Base-by-base conservation (phyloP, 1,140 invertebrate genomes). In the Delia radicum region DNA sequence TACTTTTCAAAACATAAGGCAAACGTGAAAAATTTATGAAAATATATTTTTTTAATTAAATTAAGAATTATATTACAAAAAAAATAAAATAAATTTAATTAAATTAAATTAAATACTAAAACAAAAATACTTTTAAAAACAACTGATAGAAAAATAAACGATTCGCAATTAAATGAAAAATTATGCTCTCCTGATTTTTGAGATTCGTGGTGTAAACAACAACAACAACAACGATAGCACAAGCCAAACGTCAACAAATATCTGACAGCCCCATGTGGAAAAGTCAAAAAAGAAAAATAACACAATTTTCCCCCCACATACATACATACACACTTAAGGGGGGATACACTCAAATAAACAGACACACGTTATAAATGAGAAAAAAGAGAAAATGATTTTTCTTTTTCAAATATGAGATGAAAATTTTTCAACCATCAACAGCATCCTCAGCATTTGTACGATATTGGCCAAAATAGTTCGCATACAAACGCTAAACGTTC, bases 401-500 rank as follows among this genome's bases (percentile, higher is more conserved):
- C 48, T 55, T 55, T 42, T 42, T n/a, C 3, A n/a, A n/a, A n/a
- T n/a, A n/a, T 65, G 62, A 65, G 62, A 29, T 26, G 28, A 69
- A 69, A 33, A 21, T 33, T 69, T 69, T 69, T 69, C 65, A 69
- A 55, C 48, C 48, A 55, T 18, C 48, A 55, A 21, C 65, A 69
- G 65, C 65, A 69, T 69, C 65, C 65, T 33, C 65, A 69, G 65
- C 65, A 69, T 69, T 31, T 33, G 29, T 21, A 69, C 31, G 29
- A 69, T 69, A 33, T 69, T 69, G 65, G 65, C 65, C 29, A 69
- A 69, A 69, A 69, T 69, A 69, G 65, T 69, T 69, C 65, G 65
- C 65, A 69, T 69, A 69, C 65, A 69, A 69, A 69, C 65, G 65
- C 65, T 69, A 69, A 69, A 69, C 65, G 65, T 69, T 69, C 65